A percentile compares a stretch with the other conserved stretches of the same genome.
Evolutionary conservation across 1,140 invertebrate species (phyloP).

Genomic region (Papilio polyxenes): DNA sequence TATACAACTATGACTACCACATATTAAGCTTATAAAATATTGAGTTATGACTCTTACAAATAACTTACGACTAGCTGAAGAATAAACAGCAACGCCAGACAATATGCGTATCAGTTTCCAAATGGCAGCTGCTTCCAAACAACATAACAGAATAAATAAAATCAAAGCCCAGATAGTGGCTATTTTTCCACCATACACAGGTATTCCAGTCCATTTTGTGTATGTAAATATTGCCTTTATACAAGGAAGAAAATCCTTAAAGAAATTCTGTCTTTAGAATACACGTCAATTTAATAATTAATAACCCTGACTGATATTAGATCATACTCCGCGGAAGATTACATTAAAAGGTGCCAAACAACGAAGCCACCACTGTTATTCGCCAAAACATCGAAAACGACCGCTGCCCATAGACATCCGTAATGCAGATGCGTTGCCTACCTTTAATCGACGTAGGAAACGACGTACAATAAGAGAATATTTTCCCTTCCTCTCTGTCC

Average conservation of each 20-base stretch:
- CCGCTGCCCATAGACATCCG: too few relatives aligned
- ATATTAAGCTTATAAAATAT: not conserved
- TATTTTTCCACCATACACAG: conserved; percentile 47
- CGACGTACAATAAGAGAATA: too few relatives aligned
- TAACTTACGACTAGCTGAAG: conserved; percentile 42
- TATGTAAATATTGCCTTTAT: conserved; percentile 44
- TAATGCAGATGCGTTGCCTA: too few relatives aligned
- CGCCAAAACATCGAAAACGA: too few relatives aligned
- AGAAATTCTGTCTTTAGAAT: conserved; percentile 15
- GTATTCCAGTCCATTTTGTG: conserved; percentile 51
- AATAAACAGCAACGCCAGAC: conserved; percentile 38
- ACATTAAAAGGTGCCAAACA: too few relatives aligned
- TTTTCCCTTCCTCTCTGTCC: too few relatives aligned
- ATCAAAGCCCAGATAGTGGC: conserved; percentile 42
- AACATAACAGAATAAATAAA: conserved; percentile 43
- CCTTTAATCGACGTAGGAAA: too few relatives aligned
- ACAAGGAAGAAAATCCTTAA: conserved; percentile 50
- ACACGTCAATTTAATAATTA: not conserved
- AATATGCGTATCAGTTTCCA: conserved; percentile 51
- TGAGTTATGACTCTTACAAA: not conserved
- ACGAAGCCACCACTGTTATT: too few relatives aligned
- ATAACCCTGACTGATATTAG: too few relatives aligned
- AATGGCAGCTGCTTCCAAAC: conserved; percentile 50
- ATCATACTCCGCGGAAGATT: not conserved
- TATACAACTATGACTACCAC: not conserved